These are phyloP conservation scores for Cyprinodon tularosa DNA, from an alignment of 2,113 vertebrate genomes.

Conservation along the genomic window DNA sequence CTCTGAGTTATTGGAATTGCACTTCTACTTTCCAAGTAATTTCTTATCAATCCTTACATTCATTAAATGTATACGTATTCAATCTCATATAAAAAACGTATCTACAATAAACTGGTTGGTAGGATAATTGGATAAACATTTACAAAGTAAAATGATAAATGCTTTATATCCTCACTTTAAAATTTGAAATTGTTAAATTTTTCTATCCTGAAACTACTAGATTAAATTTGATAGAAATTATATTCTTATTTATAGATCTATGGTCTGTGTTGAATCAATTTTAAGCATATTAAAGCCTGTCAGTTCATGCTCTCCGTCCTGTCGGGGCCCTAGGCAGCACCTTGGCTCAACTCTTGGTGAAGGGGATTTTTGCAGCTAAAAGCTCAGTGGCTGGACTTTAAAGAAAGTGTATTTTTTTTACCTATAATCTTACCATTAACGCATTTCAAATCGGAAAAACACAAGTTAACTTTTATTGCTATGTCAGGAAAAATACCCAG, in stretches of 20 bases:
- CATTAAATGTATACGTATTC: neutral
- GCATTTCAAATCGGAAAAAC: neutral
- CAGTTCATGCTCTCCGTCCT: too few relatives aligned
- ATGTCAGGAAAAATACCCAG: neutral
- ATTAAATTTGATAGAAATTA: neutral
- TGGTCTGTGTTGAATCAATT: neutral
- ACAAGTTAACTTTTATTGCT: neutral
- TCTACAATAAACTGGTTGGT: neutral
- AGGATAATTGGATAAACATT: neutral
- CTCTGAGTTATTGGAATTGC: conserved; percentile 8
- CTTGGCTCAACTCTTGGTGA: too few relatives aligned
- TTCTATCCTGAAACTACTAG: neutral
- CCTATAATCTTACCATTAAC: neutral
- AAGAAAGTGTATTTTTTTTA: neutral
- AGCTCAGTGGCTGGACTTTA: too few relatives aligned
- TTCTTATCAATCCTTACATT: neutral
- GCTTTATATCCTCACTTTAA: neutral
- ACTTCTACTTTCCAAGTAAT: conserved; percentile 9
- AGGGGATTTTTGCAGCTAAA: too few relatives aligned
- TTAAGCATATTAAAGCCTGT: neutral
- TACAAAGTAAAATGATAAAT: neutral
- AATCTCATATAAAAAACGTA: neutral
- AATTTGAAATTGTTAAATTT: neutral
- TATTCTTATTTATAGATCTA: neutral
- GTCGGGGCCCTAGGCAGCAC: too few relatives aligned